A percentile compares a stretch with the other conserved stretches of the same genome.
These are phyloP conservation scores for Autographa gamma DNA, from an alignment of 2,888 invertebrate species.

Conservation along the genomic window DNA sequence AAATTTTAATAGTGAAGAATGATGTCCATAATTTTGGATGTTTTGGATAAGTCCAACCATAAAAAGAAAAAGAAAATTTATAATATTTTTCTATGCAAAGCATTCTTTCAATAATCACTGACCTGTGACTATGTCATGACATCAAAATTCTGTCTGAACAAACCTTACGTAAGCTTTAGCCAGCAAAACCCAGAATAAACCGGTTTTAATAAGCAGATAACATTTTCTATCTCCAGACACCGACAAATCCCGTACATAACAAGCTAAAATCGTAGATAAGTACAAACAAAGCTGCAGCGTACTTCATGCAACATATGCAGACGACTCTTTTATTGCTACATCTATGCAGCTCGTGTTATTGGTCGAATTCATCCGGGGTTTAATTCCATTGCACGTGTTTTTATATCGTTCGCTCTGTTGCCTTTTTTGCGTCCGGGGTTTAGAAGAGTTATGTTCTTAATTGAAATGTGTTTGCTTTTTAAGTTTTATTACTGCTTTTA, in stretches of 20 bases:
- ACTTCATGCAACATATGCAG: constrained; percentile 75
- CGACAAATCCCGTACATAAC: constrained; percentile 68
- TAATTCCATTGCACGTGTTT: constrained; percentile 68
- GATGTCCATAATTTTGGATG: too few species aligned
- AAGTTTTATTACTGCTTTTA: constrained; percentile 43
- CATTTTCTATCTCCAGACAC: constrained; percentile 51
- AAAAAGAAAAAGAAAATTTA: too few species aligned
- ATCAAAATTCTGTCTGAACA: background rate
- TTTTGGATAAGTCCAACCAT: too few species aligned
- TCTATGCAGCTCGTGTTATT: constrained; percentile 61
- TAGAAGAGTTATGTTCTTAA: constrained; percentile 67
- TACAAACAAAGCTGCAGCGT: constrained; percentile 53
- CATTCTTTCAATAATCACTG: background rate
- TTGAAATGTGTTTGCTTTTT: constrained; percentile 65
- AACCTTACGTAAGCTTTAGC: background rate
- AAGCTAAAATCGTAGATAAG: constrained; percentile 60
- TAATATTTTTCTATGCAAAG: background rate
- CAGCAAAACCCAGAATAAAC: background rate
- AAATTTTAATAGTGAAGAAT: too few species aligned
- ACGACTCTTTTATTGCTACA: constrained; percentile 80
- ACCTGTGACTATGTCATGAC: background rate
- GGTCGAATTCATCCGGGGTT: constrained; percentile 65
- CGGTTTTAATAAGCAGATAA: background rate
- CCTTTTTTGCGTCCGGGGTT: constrained; percentile 56
- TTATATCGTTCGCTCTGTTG: constrained; percentile 62